Evolutionary conservation across 1,140 invertebrate genomes (phyloP).

Genomic region (Scaptomyza pallida): DNA sequence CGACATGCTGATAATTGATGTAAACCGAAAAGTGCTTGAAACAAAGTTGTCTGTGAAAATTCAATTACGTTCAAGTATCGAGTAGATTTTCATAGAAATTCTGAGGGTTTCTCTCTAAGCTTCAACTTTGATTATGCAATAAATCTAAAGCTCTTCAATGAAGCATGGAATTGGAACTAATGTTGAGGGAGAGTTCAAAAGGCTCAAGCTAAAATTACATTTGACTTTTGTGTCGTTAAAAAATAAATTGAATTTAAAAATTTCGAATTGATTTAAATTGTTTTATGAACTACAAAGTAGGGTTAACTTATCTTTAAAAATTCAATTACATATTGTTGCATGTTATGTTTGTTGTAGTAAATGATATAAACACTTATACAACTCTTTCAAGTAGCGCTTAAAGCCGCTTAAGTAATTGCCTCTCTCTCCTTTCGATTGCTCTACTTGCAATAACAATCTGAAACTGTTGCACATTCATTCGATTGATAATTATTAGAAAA

Average conservation of each 20-base stretch:
- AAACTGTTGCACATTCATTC: slow-evolving; percentile 23
- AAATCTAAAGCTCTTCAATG: slow-evolving; percentile 43
- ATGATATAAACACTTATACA: slow-evolving; percentile 39
- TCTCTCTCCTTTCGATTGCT: slow-evolving; percentile 4
- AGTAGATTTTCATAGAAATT: slow-evolving; percentile 19
- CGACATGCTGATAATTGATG: slow-evolving; percentile 39
- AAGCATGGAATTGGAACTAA: slow-evolving; percentile 8
- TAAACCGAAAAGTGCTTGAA: slow-evolving; percentile 30
- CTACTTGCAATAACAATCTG: slow-evolving; percentile 26
- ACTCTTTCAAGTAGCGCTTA: slow-evolving; percentile 15
- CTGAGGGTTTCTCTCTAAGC: slow-evolving; percentile 7
- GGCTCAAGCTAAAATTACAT: slow-evolving; percentile 15
- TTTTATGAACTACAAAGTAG: no score
- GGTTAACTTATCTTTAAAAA: no score
- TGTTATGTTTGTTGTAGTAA: no score
- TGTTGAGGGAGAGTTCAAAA: slow-evolving; percentile 8
- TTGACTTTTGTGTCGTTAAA: neutral
- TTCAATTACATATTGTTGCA: slow-evolving; percentile 1
- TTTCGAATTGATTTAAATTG: neutral
- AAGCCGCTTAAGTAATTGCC: slow-evolving; percentile 40
- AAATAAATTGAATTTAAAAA: slow-evolving; percentile 12
- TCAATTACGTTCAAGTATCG: slow-evolving; percentile 49
- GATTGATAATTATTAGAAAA: slow-evolving; percentile 35
- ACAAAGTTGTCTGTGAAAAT: slow-evolving; percentile 33
- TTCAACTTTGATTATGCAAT: slow-evolving; percentile 34